Conservation (phyloP, 1,140 invertebrate genomes). For the Himalopsyche phryganea region DNA sequence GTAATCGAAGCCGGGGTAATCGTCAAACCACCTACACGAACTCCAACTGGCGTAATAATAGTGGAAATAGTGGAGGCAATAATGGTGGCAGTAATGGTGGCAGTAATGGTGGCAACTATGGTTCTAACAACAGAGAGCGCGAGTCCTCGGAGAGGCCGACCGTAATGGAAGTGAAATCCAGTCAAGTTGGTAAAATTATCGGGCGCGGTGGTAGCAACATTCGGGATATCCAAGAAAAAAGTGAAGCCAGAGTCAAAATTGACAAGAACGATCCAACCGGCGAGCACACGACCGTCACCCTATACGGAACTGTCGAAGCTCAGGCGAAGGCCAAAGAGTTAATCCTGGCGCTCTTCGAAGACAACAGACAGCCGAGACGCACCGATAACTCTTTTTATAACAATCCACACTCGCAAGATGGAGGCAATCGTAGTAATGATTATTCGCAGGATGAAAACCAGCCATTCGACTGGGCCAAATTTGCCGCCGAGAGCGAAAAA, state of each 20-base stretch:
- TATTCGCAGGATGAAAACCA: constrained; percentile 38
- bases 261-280: constrained; percentile 42
- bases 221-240: constrained; percentile 60
- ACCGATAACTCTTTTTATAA: not conserved
- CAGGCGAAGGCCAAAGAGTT: constrained; percentile 52
- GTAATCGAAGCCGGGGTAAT: not conserved
- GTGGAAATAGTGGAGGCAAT: not conserved
- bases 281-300: constrained; percentile 47
- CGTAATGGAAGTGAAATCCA: constrained; percentile 11
- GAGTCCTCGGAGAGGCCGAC: not conserved
- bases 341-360: constrained; percentile 47
- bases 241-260: constrained; percentile 43
- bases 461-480: constrained; percentile 42
- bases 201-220: constrained; percentile 74
- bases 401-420: constrained; percentile 30
- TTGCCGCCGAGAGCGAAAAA: constrained; percentile 50
- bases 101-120: constrained; percentile 1
- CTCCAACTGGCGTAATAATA: not conserved
- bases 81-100: not conserved
- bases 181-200: constrained; percentile 44
- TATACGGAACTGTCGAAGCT: constrained; percentile 54
- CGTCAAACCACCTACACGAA: not conserved
- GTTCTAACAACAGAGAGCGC: not conserved
- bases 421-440: constrained; percentile 41
- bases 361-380: not conserved